Conservation (phyloP, 2,888 invertebrate species). For the Tenthredo livida region DNA sequence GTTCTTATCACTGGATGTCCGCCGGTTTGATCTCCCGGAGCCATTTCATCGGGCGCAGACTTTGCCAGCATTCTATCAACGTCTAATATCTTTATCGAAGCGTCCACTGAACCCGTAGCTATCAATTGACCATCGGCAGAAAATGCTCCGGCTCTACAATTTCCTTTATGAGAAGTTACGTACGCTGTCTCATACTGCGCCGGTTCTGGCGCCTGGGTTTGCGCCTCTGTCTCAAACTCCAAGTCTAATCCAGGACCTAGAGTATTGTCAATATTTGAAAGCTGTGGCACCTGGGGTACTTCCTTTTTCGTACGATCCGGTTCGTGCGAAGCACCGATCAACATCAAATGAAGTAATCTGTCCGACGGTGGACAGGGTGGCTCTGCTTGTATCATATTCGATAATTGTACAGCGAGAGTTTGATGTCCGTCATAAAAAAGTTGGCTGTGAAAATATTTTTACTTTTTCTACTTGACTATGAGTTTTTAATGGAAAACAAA, state of each 20-base stretch:
- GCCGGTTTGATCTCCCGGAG: conserved; percentile 91
- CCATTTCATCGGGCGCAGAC: conserved; percentile 94
- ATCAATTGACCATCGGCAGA: conserved; percentile 96
- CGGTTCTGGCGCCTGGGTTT: conserved; percentile 96
- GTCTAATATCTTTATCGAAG: conserved; percentile 99
- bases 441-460: conserved; percentile 85
- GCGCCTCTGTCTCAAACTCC: conserved; percentile 97
- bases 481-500: not conserved
- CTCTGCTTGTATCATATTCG: conserved; percentile 92
- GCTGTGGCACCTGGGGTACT: conserved; percentile 80
- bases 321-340: conserved; percentile 92
- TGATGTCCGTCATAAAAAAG: conserved; percentile 98
- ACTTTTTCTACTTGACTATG: not conserved
- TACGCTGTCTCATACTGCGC: conserved; percentile 99
- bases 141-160: conserved; percentile 97
- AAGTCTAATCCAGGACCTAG: conserved; percentile 90
- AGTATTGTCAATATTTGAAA: conserved; percentile 82
- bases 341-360: conserved; percentile 91
- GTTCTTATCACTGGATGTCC: conserved; percentile 99
- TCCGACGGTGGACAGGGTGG: conserved; percentile 98
- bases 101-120: conserved; percentile 98
- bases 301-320: conserved; percentile 85
- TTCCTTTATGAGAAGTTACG: conserved; percentile 98
- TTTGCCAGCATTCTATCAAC: conserved; percentile 99
- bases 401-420: conserved; percentile 92